These are phyloP conservation scores for Meles meles DNA, from an alignment of 2,113 vertebrate genomes.

Conservation along the genomic window DNA sequence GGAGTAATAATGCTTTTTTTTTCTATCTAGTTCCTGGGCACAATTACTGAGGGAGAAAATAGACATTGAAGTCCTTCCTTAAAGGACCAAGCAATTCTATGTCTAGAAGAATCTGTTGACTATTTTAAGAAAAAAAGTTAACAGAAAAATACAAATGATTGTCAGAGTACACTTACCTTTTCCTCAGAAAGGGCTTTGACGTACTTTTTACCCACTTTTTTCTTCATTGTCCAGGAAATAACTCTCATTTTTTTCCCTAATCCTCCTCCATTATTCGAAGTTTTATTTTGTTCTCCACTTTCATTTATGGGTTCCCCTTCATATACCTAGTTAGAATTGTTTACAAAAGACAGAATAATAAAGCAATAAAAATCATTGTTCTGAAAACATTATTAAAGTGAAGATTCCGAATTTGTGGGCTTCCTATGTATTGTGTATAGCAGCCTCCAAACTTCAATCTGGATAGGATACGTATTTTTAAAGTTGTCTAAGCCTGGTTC, in stretches of 20 bases:
- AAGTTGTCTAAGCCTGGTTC: not conserved
- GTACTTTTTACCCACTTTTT: constrained; percentile 89
- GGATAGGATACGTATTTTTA: not conserved
- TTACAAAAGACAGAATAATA: constrained; percentile 22
- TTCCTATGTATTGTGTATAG: not conserved
- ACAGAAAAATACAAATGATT: not conserved
- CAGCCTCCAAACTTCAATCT: not conserved
- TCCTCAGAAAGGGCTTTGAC: constrained; percentile 86
- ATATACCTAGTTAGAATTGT: constrained; percentile 76
- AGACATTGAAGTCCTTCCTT: not conserved
- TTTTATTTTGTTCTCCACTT: constrained; percentile 76
- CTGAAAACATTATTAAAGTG: not conserved
- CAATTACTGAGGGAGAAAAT: not conserved
- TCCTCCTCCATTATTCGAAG: constrained; percentile 71
- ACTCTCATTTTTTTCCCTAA: constrained; percentile 87
- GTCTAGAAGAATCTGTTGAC: not conserved
- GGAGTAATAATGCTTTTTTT: not conserved
- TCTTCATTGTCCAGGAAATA: constrained; percentile 89
- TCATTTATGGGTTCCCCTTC: constrained; percentile 79
- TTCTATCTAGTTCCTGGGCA: not conserved
- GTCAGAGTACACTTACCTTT: constrained; percentile 75
- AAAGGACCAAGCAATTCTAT: not conserved
- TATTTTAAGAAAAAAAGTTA: not conserved
- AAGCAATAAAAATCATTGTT: not conserved
- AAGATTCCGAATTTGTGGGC: not conserved